phyloP scores from a whole-genome alignment of 2,888 invertebrate genomes.

The Entomobrya multifasciata region DNA sequence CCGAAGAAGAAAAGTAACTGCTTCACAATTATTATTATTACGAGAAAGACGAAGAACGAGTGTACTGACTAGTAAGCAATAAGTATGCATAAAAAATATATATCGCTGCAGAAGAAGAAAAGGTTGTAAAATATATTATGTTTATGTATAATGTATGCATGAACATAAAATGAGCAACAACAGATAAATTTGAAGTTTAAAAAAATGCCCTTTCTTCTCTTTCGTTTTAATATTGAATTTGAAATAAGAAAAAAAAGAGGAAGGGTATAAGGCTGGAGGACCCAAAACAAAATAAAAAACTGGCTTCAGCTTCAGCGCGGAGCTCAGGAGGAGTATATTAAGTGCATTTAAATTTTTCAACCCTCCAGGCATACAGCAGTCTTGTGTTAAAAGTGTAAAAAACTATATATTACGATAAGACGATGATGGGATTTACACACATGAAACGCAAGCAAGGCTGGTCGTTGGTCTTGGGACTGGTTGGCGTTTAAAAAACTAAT shows the following conservation, averaged over 20 bases:
- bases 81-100: no score
- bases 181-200: constrained; percentile 38
- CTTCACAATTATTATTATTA: constrained; percentile 31
- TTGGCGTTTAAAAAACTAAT: background rate
- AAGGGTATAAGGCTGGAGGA: constrained; percentile 32
- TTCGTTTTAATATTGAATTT: background rate
- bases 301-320: background rate
- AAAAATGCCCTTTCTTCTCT: background rate
- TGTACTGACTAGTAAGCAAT: background rate
- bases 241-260: constrained; percentile 7
- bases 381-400: no score
- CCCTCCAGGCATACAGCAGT: constrained; percentile 30
- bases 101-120: no score
- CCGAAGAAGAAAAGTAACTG: constrained; percentile 6
- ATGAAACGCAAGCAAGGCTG: background rate
- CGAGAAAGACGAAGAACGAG: background rate
- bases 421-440: no score
- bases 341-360: constrained; percentile 51
- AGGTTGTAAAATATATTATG: constrained; percentile 48
- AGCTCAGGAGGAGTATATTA: constrained; percentile 26
- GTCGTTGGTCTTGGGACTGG: no score
- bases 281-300: constrained; percentile 18
- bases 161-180: constrained; percentile 28
- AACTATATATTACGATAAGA: no score
- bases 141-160: constrained; percentile 38